Evolutionary conservation across 2,113 vertebrate species (phyloP).

Genomic region (Dolichallabes microphthalmus): DNA sequence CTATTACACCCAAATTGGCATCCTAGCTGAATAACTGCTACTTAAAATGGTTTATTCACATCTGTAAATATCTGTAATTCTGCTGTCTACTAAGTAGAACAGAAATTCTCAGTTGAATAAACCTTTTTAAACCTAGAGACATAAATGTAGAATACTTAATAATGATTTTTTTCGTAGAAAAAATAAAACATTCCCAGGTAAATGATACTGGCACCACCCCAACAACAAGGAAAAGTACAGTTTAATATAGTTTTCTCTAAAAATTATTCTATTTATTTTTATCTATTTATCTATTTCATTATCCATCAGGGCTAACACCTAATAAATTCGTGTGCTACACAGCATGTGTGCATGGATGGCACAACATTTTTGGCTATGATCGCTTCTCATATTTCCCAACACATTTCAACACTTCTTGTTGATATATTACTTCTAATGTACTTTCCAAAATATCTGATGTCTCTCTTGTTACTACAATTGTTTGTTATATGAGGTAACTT

Average conservation of each 20-base stretch:
- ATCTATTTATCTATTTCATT: too few relatives aligned
- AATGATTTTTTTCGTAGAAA: neutral
- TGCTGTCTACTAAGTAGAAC: neutral
- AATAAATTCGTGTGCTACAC: neutral
- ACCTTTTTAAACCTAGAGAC: neutral
- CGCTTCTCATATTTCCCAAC: neutral
- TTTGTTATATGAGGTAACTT: neutral
- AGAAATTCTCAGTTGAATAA: neutral
- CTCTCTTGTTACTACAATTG: neutral
- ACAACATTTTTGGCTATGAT: neutral
- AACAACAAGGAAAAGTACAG: neutral
- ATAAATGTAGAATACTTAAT: neutral
- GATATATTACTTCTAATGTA: conserved; percentile 5
- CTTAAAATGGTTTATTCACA: neutral
- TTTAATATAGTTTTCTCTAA: neutral
- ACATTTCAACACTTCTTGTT: neutral
- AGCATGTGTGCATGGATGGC: neutral
- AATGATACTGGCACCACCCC: neutral
- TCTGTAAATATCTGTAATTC: neutral
- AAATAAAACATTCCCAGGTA: neutral
- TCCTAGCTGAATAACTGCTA: neutral
- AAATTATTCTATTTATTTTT: too few relatives aligned
- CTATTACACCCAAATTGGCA: neutral
- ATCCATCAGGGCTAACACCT: neutral
- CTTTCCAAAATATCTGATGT: neutral